phyloP scores from a whole-genome alignment of 2,888 invertebrate genomes.

The Oeneis ivallda region DNA sequence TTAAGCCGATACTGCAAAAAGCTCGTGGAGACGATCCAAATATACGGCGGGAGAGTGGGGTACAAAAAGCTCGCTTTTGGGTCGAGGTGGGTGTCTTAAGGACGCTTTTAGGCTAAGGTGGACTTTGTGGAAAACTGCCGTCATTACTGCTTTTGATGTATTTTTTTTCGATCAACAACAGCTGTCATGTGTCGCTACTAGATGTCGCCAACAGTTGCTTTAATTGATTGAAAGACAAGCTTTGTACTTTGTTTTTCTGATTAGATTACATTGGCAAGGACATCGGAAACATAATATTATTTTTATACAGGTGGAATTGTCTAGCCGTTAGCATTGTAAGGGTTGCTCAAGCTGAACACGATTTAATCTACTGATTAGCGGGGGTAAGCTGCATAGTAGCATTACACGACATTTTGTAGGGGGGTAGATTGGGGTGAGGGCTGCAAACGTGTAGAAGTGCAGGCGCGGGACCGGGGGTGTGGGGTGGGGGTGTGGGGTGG shows the following conservation, averaged over 20 bases:
- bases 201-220: no score
- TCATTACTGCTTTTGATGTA: no score
- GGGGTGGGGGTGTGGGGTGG: neutral
- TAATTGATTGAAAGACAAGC: no score
- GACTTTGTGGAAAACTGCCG: no score
- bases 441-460: neutral
- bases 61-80: conserved; percentile 7
- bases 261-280: no score
- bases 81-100: neutral
- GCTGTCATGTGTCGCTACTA: no score
- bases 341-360: conserved; percentile 5
- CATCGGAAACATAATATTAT: neutral
- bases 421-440: neutral
- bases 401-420: conserved; percentile 1
- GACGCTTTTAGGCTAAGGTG: neutral
- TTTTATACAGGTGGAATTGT: neutral
- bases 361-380: neutral
- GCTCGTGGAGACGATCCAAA: conserved; percentile 9
- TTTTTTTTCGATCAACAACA: no score
- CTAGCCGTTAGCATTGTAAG: neutral
- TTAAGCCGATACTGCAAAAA: conserved; percentile 12
- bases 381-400: conserved; percentile 4
- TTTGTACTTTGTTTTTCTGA: no score
- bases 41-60: neutral
- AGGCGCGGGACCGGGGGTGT: neutral